Conservation (phyloP, 2,888 invertebrate species). For the Bellardia pandia region DNA sequence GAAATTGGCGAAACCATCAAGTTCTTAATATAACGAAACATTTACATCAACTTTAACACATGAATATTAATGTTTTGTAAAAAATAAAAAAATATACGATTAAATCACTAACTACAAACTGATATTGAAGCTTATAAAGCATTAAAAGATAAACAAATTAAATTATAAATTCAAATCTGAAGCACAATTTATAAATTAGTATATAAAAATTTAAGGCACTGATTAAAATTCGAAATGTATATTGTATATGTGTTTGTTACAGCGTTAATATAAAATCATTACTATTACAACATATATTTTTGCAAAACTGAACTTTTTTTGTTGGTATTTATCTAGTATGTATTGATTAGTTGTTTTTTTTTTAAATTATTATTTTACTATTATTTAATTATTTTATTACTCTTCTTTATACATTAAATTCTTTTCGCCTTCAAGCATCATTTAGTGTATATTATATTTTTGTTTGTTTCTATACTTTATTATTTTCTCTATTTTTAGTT, state of each 20-base stretch:
- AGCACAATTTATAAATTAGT: conserved; percentile 47
- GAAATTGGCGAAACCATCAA: conserved; percentile 68
- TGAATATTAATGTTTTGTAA: conserved; percentile 59
- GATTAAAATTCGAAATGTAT: conserved; percentile 49
- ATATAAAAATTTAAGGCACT: conserved; percentile 45
- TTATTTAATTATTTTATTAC: conserved; percentile 43
- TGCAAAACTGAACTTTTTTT: conserved; percentile 48
- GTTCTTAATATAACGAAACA: conserved; percentile 54
- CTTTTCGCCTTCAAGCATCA: conserved; percentile 39
- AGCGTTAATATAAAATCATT: not conserved
- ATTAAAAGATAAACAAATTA: conserved; percentile 19
- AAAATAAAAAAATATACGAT: conserved; percentile 8
- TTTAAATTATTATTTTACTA: conserved; percentile 37
- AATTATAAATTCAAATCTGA: conserved; percentile 42
- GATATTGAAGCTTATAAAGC: conserved; percentile 52
- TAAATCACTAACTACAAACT: conserved; percentile 22
- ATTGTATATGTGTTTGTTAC: conserved; percentile 58
- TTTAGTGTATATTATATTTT: conserved; percentile 40
- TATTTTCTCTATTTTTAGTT: conserved; percentile 62
- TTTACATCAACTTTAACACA: conserved; percentile 60
- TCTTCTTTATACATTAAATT: conserved; percentile 17
- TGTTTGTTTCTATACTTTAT: conserved; percentile 11
- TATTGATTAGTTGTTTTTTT: conserved; percentile 47
- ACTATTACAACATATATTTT: conserved; percentile 18
- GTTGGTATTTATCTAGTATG: conserved; percentile 43